Conservation (phyloP, 2,888 invertebrate genomes). For the Monopis laevigella region DNA sequence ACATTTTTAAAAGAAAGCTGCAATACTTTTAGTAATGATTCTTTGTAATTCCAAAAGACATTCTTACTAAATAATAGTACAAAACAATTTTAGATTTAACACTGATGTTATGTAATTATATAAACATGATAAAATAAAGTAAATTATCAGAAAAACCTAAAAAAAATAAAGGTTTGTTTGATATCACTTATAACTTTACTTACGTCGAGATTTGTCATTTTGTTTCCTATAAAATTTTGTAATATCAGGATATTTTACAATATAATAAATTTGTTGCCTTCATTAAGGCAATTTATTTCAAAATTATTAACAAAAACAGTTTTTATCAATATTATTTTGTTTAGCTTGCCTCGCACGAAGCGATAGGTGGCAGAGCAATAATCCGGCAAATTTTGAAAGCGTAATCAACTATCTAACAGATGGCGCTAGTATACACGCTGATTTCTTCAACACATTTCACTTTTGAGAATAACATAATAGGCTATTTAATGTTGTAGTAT, state of each 20-base stretch:
- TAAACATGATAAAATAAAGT: not conserved
- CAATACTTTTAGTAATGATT: no score
- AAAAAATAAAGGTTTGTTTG: not conserved
- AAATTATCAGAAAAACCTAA: constrained; percentile 1
- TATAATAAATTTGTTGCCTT: not conserved
- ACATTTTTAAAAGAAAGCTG: no score
- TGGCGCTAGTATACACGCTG: not conserved
- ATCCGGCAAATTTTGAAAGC: not conserved
- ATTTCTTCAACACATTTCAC: no score
- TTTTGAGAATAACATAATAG: no score
- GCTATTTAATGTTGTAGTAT: no score
- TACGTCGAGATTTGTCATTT: constrained; percentile 46
- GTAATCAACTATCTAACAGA: not conserved
- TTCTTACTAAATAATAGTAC: no score
- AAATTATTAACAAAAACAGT: constrained; percentile 9
- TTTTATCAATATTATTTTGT: constrained; percentile 12
- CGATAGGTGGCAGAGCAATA: constrained; percentile 8
- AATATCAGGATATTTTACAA: not conserved
- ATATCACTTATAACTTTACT: constrained; percentile 22
- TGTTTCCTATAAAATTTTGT: constrained; percentile 13
- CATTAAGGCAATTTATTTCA: constrained; percentile 8
- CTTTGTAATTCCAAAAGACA: no score
- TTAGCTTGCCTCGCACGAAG: constrained; percentile 10
- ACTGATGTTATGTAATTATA: no score
- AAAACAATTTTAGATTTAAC: no score